A percentile compares a stretch with the other conserved stretches of the same genome.
Conservation (phyloP, 2,888 invertebrate species). For the Lamellibrachia columna region DNA sequence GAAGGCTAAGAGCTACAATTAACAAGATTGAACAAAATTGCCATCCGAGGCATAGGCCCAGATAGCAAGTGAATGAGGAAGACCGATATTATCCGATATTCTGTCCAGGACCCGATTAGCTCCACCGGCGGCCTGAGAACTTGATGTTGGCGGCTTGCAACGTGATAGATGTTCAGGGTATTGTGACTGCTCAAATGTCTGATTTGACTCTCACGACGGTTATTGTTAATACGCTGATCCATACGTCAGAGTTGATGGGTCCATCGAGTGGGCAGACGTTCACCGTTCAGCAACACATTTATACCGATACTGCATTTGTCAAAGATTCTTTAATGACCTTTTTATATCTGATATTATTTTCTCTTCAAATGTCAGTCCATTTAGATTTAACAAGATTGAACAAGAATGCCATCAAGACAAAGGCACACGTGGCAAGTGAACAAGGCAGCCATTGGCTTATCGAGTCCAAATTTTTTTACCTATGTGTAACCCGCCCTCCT, state of each 20-base stretch:
- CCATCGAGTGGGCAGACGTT: neutral
- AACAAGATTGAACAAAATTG: neutral
- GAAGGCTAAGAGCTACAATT: too few species aligned
- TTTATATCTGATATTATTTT: neutral
- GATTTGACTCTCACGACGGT: neutral
- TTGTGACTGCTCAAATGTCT: neutral
- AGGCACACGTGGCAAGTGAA: too few species aligned
- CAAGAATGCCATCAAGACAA: too few species aligned
- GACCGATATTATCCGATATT: neutral
- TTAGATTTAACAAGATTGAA: neutral
- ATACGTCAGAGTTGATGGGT: neutral
- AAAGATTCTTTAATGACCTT: neutral
- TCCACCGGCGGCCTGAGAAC: neutral
- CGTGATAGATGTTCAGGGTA: neutral
- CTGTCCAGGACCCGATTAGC: neutral
- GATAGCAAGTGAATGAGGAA: too few species aligned
- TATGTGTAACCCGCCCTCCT: too few species aligned
- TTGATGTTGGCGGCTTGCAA: neutral
- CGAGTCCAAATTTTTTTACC: too few species aligned
- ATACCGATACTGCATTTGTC: neutral
- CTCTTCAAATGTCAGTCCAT: neutral
- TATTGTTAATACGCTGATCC: neutral
- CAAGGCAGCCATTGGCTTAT: too few species aligned
- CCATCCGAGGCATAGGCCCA: neutral
- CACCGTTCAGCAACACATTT: neutral